Base-by-base conservation (phyloP, 2,888 invertebrate species). In the Tubulanus polymorphus region DNA sequence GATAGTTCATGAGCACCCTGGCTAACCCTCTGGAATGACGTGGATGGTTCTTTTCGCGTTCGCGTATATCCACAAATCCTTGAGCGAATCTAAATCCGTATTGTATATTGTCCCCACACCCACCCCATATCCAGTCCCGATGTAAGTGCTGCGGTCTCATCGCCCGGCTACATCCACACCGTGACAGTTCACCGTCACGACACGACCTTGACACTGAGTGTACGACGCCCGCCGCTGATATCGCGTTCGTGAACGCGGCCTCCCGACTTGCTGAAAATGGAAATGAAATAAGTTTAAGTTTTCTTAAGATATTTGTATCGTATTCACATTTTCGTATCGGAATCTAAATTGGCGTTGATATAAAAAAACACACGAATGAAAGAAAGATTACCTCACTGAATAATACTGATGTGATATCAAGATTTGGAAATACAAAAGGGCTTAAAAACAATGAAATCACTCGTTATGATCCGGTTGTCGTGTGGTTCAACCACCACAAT, bases 101-200 rank as follows among this genome's bases (percentile, higher is more conserved):
- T 79, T 94, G 92, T 55, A 95, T 85, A 81, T 99, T 93, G 79
- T 97, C 96, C 0, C 95, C 96, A 72, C 95, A 97, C 26, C 97
- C 97, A 29, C 94, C 94, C 97, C 97, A 97, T 48, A 92, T 88
- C 94, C 94, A 97, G 73, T 95, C 93, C 54, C 86, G 84, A 68
- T 90, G 88, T 54, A 95, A 83, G 74, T 90, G 88, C 66, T 86
- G 85, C 5, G 95, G 95, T 48, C 94, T 81, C 2, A 85, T 82
- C 49, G 90, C 88, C 23, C 88, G 84, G 51, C 91, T 90, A 78
- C 96, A 96, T 27, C 92, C 91, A 74, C 96, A 96, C 52, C 90
- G 91, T 3, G 89, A 84, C 54, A 95, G 84, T 60, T 90, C 86
- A 0, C 95, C 95, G 73, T 94, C 93, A 51, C 93, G 85, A 74